Percentiles rank a stretch among this genome's conserved stretches.
phyloP scores from a whole-genome alignment of 1,140 invertebrate species.

The Phthorimaea operculella region DNA sequence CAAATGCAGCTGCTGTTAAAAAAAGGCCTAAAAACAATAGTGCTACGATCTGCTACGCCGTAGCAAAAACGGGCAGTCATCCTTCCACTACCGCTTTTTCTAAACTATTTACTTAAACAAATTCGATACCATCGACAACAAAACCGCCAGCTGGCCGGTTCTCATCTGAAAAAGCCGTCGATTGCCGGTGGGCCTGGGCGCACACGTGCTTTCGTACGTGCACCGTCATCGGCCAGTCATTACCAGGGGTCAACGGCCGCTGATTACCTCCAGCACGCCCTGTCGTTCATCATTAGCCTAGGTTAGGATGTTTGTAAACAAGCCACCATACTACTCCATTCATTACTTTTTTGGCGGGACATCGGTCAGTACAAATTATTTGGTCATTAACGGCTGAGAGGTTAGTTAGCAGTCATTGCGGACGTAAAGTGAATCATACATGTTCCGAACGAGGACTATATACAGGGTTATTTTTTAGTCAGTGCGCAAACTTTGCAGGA shows the following conservation, averaged over 20 bases:
- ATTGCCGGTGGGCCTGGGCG: constrained; percentile 19
- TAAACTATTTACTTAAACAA: too few species aligned
- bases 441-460: too few species aligned
- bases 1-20: too few species aligned
- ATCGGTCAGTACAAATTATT: constrained; percentile 6
- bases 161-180: constrained; percentile 22
- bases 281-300: constrained; percentile 66
- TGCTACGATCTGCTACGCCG: too few species aligned
- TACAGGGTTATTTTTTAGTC: too few species aligned
- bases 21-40: too few species aligned
- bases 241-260: constrained; percentile 58
- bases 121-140: too few species aligned
- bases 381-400: too few species aligned
- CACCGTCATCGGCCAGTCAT: constrained; percentile 65
- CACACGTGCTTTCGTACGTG: constrained; percentile 48
- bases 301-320: constrained; percentile 68
- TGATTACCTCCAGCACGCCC: constrained; percentile 60
- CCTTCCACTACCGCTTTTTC: too few species aligned
- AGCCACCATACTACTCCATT: constrained; percentile 22
- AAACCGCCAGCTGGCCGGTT: neutral
- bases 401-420: neutral
- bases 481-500: too few species aligned
- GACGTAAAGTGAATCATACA: too few species aligned
- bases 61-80: too few species aligned
- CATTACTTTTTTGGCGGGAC: constrained; percentile 28